Conservation (phyloP, 2,797 vertebrate species). For the Cossypha caffra region DNA sequence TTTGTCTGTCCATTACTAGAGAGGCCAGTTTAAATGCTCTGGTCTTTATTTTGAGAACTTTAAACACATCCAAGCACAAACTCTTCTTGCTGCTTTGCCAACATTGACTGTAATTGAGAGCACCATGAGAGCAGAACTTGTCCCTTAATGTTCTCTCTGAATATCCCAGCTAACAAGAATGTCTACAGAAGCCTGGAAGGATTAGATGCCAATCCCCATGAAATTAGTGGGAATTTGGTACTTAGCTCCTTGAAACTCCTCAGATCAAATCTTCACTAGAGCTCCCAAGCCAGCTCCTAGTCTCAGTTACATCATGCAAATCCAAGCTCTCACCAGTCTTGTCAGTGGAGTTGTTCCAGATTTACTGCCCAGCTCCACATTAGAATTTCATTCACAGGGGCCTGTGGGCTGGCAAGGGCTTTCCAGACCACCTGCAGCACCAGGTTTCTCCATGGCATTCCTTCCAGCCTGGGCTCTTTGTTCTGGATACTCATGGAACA, state of each 20-base stretch:
- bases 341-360: not conserved
- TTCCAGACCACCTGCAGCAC: not conserved
- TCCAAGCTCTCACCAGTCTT: slow-evolving; percentile 6
- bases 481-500: not conserved
- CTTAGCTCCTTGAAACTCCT: not conserved
- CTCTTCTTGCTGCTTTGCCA: not conserved
- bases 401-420: not conserved
- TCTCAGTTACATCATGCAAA: slow-evolving; percentile 51
- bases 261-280: not conserved
- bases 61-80: not conserved
- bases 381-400: not conserved
- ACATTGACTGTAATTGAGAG: not conserved
- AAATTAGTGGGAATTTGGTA: slow-evolving; percentile 31
- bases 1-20: not conserved
- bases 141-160: not conserved
- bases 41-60: not conserved
- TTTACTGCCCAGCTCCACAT: not conserved
- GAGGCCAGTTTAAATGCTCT: not conserved
- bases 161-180: not conserved
- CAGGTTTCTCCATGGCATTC: not conserved
- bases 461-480: not conserved
- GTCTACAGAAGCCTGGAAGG: not conserved
- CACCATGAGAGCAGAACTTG: not conserved
- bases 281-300: not conserved
- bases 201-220: slow-evolving; percentile 2